Evolutionary conservation across 2,797 vertebrate genomes (phyloP).

Genomic region (Scolopax rusticola): DNA sequence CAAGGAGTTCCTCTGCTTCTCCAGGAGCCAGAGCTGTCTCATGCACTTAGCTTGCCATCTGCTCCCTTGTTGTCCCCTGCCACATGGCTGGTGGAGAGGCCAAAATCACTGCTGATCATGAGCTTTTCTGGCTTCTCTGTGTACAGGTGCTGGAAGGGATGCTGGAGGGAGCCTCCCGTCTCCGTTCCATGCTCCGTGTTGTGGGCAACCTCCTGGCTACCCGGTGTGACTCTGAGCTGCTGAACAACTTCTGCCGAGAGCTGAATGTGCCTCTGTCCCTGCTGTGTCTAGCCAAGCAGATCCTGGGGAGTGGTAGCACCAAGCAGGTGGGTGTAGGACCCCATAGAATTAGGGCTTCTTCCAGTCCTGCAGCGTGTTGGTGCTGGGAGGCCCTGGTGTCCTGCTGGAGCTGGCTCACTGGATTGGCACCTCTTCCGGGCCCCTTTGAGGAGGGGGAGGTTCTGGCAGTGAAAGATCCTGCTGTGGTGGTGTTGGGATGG

Average conservation of each 20-base stretch:
- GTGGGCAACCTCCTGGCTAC: constrained; percentile 82
- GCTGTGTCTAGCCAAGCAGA: constrained; percentile 79
- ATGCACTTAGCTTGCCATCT: background rate
- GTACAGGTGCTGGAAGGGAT: constrained; percentile 83
- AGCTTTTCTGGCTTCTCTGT: background rate
- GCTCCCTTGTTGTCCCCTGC: background rate
- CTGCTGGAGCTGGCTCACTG: background rate
- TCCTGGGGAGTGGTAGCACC: constrained; percentile 75
- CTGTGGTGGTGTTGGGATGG: rapidly evolving
- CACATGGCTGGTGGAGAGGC: background rate
- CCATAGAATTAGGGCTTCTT: background rate
- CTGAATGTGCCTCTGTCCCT: constrained; percentile 81
- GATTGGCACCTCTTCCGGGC: background rate
- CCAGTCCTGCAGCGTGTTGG: background rate
- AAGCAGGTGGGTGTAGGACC: constrained; percentile 78
- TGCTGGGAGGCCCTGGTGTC: background rate
- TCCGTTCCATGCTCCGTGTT: constrained; percentile 80
- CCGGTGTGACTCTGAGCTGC: constrained; percentile 72
- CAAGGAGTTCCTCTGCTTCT: background rate
- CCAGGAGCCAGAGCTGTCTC: background rate
- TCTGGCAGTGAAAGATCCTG: background rate
- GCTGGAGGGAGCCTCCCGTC: constrained; percentile 74
- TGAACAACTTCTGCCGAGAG: constrained; percentile 72
- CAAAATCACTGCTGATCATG: background rate
- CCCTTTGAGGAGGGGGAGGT: background rate